These are phyloP conservation scores for Apodemus speciosus DNA, from an alignment of 2,113 vertebrate species.

Conservation along the genomic window DNA sequence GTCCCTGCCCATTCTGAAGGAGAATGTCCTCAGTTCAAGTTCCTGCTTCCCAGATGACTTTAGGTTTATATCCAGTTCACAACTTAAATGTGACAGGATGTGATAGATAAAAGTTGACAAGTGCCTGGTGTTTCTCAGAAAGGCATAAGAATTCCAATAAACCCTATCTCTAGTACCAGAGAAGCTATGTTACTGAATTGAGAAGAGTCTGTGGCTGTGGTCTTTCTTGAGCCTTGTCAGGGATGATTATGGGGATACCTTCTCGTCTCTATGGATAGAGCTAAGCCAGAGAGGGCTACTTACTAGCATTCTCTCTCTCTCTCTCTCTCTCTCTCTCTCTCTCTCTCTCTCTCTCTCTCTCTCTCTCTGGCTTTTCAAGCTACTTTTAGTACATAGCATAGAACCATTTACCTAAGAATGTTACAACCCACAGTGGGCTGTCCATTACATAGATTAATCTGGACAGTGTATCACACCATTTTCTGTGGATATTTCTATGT, in stretches of 20 bases:
- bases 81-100: not conserved
- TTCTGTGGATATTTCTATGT: not conserved
- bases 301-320: not conserved
- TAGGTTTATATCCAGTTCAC: not conserved
- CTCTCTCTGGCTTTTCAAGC: not conserved
- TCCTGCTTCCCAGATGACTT: not conserved
- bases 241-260: not conserved
- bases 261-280: not conserved
- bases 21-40: not conserved
- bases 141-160: not conserved
- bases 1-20: not conserved
- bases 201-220: not conserved
- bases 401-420: not conserved
- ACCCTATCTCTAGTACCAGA: not conserved
- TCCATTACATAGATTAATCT: not conserved
- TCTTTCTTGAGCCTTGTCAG: not conserved
- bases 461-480: not conserved
- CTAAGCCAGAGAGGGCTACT: not conserved
- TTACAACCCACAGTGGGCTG: too few relatives aligned
- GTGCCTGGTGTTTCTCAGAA: not conserved
- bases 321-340: not conserved
- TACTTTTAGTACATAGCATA: not conserved
- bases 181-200: not conserved
- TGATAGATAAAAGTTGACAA: not conserved
- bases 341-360: too few relatives aligned